phyloP scores from a whole-genome alignment of 2,888 invertebrate genomes.

The Lasioglossum leucozonium region DNA sequence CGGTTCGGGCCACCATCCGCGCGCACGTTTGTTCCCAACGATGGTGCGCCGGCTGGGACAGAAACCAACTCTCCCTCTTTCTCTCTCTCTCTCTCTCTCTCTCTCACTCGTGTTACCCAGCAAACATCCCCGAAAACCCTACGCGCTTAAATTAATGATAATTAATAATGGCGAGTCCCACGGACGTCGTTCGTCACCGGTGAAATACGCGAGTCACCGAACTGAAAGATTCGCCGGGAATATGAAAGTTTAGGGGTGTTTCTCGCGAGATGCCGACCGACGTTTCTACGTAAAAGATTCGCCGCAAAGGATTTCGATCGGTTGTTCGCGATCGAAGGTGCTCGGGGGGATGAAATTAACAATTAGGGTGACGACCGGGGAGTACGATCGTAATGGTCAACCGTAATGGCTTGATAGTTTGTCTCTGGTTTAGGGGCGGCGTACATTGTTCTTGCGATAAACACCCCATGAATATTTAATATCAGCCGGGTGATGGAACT shows the following conservation, averaged over 20 bases:
- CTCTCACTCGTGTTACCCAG: slow-evolving; percentile 8
- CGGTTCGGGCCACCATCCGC: slow-evolving; percentile 67
- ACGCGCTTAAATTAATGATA: slow-evolving; percentile 67
- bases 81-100: slow-evolving; percentile 18
- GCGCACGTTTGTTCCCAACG: slow-evolving; percentile 63
- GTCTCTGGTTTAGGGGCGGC: neutral
- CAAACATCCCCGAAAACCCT: neutral
- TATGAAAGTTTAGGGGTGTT: slow-evolving; percentile 25
- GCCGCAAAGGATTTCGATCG: neutral
- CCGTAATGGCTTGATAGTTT: slow-evolving; percentile 12
- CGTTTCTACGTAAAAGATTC: neutral
- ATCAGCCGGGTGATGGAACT: neutral
- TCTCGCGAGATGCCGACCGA: neutral
- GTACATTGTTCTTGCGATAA: neutral
- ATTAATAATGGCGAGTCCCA: slow-evolving; percentile 63
- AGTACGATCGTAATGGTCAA: neutral
- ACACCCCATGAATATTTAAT: slow-evolving; percentile 18
- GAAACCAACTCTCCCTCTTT: slow-evolving; percentile 22
- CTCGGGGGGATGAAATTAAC: neutral
- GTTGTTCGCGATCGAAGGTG: neutral
- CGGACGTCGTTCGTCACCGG: slow-evolving; percentile 56
- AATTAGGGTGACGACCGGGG: slow-evolving; percentile 6
- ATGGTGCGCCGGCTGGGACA: slow-evolving; percentile 39
- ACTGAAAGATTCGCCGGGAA: slow-evolving; percentile 23
- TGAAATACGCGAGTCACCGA: slow-evolving; percentile 37